Conservation (phyloP, 2,888 invertebrate species). For the Euphydryas editha region DNA sequence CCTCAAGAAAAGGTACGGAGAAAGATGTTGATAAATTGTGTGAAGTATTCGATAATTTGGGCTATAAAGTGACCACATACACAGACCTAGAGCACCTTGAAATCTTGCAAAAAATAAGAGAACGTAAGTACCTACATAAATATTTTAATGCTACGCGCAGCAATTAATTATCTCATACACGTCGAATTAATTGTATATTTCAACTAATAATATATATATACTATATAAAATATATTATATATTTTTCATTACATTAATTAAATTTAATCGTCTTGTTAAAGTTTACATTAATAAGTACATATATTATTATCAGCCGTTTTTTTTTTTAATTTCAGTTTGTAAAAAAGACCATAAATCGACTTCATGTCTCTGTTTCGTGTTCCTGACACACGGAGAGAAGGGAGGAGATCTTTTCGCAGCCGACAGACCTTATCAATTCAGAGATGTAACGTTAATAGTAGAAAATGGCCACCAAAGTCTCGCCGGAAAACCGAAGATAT, state of each 20-base stretch:
- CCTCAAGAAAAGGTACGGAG: conserved; percentile 53
- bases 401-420: conserved; percentile 55
- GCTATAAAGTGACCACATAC: conserved; percentile 53
- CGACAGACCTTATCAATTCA: conserved; percentile 57
- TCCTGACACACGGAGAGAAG: conserved; percentile 64
- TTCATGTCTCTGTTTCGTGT: conserved; percentile 61
- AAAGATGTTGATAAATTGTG: conserved; percentile 55
- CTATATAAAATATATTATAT: too few species aligned
- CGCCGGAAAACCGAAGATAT: conserved; percentile 62
- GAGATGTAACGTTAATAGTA: conserved; percentile 53
- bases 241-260: too few species aligned
- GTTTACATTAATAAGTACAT: too few species aligned
- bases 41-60: conserved; percentile 51
- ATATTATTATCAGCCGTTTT: background rate
- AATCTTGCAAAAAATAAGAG: conserved; percentile 51
- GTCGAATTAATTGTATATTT: too few species aligned
- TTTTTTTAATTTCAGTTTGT: conserved; percentile 52
- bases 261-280: too few species aligned
- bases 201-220: too few species aligned
- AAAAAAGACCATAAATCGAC: conserved; percentile 56
- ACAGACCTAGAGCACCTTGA: conserved; percentile 51
- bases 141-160: background rate
- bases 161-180: background rate
- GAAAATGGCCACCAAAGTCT: conserved; percentile 51
- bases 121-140: conserved; percentile 45